These are phyloP conservation scores for Craniophora ligustri DNA, from an alignment of 2,888 invertebrate species.

Conservation along the genomic window DNA sequence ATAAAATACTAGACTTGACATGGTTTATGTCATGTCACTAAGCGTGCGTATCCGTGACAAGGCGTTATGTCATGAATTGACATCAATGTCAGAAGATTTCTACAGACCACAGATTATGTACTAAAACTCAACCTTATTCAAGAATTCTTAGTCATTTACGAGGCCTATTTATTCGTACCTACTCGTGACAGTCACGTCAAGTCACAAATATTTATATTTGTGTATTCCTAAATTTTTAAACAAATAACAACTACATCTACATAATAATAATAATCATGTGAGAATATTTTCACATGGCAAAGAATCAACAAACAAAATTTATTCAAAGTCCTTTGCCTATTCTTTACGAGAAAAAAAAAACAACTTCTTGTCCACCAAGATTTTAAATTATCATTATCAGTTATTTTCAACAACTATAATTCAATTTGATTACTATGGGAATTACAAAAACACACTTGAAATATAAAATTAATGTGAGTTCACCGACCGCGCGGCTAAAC, in stretches of 20 bases:
- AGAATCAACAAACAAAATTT: too few species aligned
- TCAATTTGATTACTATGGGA: neutral
- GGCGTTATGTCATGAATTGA: neutral
- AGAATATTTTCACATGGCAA: too few species aligned
- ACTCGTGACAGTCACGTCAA: too few species aligned
- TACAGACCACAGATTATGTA: neutral
- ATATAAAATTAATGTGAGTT: constrained; percentile 21
- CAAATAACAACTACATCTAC: too few species aligned
- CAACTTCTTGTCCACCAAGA: neutral
- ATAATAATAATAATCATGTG: too few species aligned
- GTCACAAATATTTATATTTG: too few species aligned
- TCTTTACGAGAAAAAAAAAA: too few species aligned
- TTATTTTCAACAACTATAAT: neutral
- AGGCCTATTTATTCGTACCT: too few species aligned
- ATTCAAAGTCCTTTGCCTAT: too few species aligned
- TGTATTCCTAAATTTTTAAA: too few species aligned
- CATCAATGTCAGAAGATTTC: neutral
- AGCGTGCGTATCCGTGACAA: neutral
- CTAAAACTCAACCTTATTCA: neutral
- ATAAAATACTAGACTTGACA: constrained; percentile 12
- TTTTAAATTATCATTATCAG: too few species aligned
- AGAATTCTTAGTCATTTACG: too few species aligned
- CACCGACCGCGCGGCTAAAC: constrained; percentile 28
- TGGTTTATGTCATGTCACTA: neutral
- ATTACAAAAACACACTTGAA: constrained; percentile 3